Conservation (phyloP, 1,140 invertebrate genomes). For the Drosophila quadrilineata region DNA sequence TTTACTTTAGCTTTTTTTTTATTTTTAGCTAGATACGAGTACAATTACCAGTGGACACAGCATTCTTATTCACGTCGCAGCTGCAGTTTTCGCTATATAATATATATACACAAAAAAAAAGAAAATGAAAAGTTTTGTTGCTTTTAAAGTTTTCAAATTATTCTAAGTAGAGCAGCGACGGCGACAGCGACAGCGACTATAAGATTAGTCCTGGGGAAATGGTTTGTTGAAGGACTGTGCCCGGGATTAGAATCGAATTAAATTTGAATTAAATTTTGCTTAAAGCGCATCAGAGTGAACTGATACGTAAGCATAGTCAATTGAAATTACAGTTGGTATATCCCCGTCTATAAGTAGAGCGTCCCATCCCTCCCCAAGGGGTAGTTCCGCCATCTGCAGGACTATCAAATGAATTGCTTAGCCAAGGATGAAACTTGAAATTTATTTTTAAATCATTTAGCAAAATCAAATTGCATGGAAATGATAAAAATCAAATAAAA, state of each 20-base stretch:
- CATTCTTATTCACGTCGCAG: slow-evolving; percentile 40
- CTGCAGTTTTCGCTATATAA: slow-evolving; percentile 45
- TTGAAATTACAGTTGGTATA: slow-evolving; percentile 30
- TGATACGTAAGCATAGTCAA: slow-evolving; percentile 50
- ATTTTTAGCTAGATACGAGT: slow-evolving; percentile 59
- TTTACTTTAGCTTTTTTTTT: no score
- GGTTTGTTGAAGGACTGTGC: neutral
- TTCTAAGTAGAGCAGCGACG: slow-evolving; percentile 67
- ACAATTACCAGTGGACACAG: slow-evolving; percentile 39
- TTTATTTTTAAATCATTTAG: slow-evolving; percentile 24
- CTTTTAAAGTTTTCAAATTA: slow-evolving; percentile 79
- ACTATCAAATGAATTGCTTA: slow-evolving; percentile 22
- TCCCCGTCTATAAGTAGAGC: neutral
- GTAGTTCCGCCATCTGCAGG: neutral
- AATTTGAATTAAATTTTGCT: slow-evolving; percentile 71
- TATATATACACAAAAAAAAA: neutral
- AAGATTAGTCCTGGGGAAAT: slow-evolving; percentile 62
- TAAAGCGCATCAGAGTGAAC: slow-evolving; percentile 68
- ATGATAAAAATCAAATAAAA: no score
- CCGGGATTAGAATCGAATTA: slow-evolving; percentile 52
- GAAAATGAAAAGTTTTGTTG: slow-evolving; percentile 22
- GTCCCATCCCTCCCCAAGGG: no score
- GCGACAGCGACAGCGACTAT: slow-evolving; percentile 23
- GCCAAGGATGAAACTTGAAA: slow-evolving; percentile 32
- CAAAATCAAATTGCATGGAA: slow-evolving; percentile 35